Evolutionary conservation across 2,797 vertebrate genomes (phyloP), one percentile per base, ranked within the genome.

Genomic region (Steatocranus sp.): DNA sequence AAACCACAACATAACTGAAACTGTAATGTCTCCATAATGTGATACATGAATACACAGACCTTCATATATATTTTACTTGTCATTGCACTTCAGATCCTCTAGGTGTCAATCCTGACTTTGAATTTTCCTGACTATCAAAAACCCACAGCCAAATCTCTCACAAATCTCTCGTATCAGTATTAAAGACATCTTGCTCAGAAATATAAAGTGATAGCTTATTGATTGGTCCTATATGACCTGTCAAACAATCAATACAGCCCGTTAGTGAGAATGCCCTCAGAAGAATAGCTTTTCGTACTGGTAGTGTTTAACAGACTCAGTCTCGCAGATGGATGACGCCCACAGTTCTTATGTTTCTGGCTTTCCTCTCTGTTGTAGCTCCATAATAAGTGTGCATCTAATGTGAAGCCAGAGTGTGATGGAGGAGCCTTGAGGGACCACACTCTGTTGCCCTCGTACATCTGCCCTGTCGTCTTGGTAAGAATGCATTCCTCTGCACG

Each of bases 351-450:
- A 78, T 92, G 87, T 79, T 78, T 90, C 11, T 88, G 68, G 75
- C 7, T 89, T 75, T 89, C 36, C 30, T 88, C 78, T 85, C 68
- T 53, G 48, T 82, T 73, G 32, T 91, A 99, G 98, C 97, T 98
- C 87, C 98, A 99, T 94, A 98, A 98, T 87, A 99, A 98, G 89
- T 99, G 98, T 95, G 97, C 96, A 5, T 97, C 97, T 49, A 94
- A 97, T 0, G 88, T 98, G 88, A 98, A 97, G 85, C 94, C 96
- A 0, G 95, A 98, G 84, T 99, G 98, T 18, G 98, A 99, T 0
- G 97, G 98, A 75, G 98, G 98, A 50, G 93, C 95, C 0, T 89
- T 99, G 91, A 96, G 94, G 93, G 98, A 99, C 93, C 98, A 99
- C 93, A 97, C 97, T 80, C 91, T 99, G 81, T 93, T 98, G 88